phyloP scores from a whole-genome alignment of 1,140 invertebrate genomes.

The Diuraphis noxia region DNA sequence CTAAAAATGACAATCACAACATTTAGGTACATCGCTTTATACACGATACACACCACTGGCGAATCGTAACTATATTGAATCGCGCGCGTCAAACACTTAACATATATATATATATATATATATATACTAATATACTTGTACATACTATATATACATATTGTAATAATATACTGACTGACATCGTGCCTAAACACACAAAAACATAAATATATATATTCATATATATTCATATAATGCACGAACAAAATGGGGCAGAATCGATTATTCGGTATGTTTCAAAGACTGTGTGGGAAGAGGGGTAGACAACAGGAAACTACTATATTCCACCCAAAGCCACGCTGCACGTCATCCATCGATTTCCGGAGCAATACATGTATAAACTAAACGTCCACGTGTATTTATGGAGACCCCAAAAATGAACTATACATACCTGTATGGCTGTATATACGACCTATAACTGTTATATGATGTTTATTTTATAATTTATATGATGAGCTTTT shows the following conservation, averaged over 20 bases:
- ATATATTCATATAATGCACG: constrained; percentile 12
- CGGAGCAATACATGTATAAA: constrained; percentile 28
- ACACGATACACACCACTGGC: background rate
- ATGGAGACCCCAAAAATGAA: constrained; percentile 14
- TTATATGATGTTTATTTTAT: background rate
- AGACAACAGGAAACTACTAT: constrained; percentile 22
- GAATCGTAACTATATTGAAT: constrained; percentile 21
- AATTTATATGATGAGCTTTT: background rate
- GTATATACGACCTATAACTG: background rate
- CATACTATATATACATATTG: background rate
- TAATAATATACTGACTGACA: background rate
- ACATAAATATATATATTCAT: background rate
- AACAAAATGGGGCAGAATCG: constrained; percentile 40
- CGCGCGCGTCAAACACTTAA: background rate
- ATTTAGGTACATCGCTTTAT: background rate
- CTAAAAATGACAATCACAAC: constrained; percentile 26
- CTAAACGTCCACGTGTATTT: background rate
- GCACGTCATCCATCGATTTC: constrained; percentile 50
- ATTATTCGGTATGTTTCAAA: constrained; percentile 15
- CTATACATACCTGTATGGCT: background rate
- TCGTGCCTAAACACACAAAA: background rate
- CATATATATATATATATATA: background rate
- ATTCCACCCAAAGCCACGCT: constrained; percentile 32
- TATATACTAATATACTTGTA: background rate
- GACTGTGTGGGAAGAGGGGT: background rate